Conservation (phyloP, 2,888 invertebrate species). For the Taenaris catops region DNA sequence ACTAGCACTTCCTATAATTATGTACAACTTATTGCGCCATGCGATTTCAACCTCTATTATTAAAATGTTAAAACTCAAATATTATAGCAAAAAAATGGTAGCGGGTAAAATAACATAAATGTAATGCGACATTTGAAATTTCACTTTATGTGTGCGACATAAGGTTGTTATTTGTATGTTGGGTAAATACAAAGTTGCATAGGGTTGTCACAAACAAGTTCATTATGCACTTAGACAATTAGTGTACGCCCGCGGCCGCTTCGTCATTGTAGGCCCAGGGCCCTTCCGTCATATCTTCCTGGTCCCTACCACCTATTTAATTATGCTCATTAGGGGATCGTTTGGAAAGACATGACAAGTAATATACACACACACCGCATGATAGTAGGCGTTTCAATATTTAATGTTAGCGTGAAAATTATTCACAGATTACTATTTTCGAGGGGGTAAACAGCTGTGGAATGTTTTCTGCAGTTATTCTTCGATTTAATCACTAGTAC, state of each 20-base stretch:
- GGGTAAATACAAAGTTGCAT: slow-evolving; percentile 33
- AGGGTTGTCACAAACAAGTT: slow-evolving; percentile 68
- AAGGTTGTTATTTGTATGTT: slow-evolving; percentile 30
- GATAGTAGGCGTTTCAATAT: background rate
- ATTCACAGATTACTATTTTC: background rate
- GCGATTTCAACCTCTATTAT: slow-evolving; percentile 28
- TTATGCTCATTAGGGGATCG: slow-evolving; percentile 36
- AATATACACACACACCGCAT: slow-evolving; percentile 13
- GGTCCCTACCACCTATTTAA: slow-evolving; percentile 36
- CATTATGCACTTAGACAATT: slow-evolving; percentile 78
- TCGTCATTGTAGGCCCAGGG: slow-evolving; percentile 50
- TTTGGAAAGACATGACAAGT: slow-evolving; percentile 13
- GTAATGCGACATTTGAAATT: slow-evolving; percentile 30
- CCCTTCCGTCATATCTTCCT: slow-evolving; percentile 54
- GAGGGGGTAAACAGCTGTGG: no score
- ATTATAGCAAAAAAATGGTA: slow-evolving; percentile 3
- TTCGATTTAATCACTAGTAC: no score
- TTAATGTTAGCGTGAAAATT: background rate
- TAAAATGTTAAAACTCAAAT: slow-evolving; percentile 21
- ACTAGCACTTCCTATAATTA: slow-evolving; percentile 40
- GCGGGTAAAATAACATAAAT: slow-evolving; percentile 16
- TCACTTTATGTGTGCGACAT: slow-evolving; percentile 28
- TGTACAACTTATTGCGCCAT: slow-evolving; percentile 22
- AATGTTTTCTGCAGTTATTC: no score
- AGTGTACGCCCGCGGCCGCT: slow-evolving; percentile 60